Evolutionary conservation across 2,888 invertebrate genomes (phyloP), one percentile per base, ranked within the genome.

Genomic region (Drosophila atripex): DNA sequence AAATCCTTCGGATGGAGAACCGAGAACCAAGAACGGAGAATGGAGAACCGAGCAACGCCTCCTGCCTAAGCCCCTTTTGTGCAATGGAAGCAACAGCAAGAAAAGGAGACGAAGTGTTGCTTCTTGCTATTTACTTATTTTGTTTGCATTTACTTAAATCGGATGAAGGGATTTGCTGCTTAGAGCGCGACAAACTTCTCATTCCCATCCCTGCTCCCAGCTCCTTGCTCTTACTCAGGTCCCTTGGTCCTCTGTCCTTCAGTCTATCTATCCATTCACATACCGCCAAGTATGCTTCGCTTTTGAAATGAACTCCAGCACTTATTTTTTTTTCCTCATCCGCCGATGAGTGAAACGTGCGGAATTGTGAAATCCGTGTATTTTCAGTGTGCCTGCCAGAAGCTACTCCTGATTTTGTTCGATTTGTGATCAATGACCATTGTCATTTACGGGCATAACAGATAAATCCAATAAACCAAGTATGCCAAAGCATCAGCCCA

Each of bases 161-260:
- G 83, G 83, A 84, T 84, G 87, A 84, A 86, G 85, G 87, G 83
- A 84, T 84, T 84, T 84, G 87, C 82, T 86, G 85, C 87, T 86
- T 85, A 86, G 85, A 71, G 87, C 78, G 83, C 80, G 82, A 82
- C 85, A 80, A 86, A 80, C 68, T 50, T 41, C 41, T 14, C 16
- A 30, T 11, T 14, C 8, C 16, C 23, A 18, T 9, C 3, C 16
- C 39, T 8, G 1, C 8, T 9, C 7, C 18, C 9, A 41, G 16
- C n/a, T n/a, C 7, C 2, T 1, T 14, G 16, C n/a, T 41, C 39
- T 8, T 41, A 35, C 35, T 35, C 14, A 14, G n/a, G 2, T 35
- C 35, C 21, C 21, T 23, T 23, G 4, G 21, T 23, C 32, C 51
- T n/a, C 38, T 53, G 28, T 32, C n/a, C 30, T 28, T 28, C 21